These are phyloP conservation scores for Oophaga pumilio DNA, from an alignment of 2,113 vertebrate species.

Conservation along the genomic window DNA sequence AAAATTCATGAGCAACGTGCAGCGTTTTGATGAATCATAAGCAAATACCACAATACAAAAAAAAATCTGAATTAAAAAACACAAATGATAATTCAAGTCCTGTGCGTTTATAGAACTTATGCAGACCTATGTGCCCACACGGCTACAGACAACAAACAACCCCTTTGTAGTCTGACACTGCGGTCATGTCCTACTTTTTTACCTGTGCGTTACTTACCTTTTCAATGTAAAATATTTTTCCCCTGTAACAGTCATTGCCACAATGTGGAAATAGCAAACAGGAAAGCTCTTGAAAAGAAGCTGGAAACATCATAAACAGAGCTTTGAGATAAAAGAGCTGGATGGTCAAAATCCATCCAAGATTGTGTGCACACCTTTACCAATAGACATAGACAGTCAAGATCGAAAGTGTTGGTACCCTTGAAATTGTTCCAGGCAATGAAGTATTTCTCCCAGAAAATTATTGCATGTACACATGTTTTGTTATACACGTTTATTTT, in stretches of 20 bases:
- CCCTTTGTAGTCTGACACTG: not conserved
- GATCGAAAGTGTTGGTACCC: too few relatives aligned
- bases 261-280: conserved; percentile 73
- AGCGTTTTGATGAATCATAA: too few relatives aligned
- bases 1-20: too few relatives aligned
- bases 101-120: too few relatives aligned
- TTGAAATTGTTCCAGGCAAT: too few relatives aligned
- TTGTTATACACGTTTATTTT: too few relatives aligned
- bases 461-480: too few relatives aligned
- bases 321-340: conserved; percentile 73
- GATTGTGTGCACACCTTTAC: conserved; percentile 74
- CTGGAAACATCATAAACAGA: conserved; percentile 67
- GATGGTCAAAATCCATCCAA: conserved; percentile 73
- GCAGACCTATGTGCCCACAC: too few relatives aligned
- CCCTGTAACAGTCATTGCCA: conserved; percentile 70
- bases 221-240: not conserved
- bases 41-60: too few relatives aligned
- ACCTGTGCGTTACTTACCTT: not conserved
- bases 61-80: too few relatives aligned
- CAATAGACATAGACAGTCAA: conserved; percentile 39
- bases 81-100: too few relatives aligned
- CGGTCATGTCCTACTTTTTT: not conserved
- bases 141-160: not conserved
- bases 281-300: conserved; percentile 67
- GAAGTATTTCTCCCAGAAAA: too few relatives aligned